phyloP scores from a whole-genome alignment of 2,888 invertebrate genomes.

The Sphinx pinastri region DNA sequence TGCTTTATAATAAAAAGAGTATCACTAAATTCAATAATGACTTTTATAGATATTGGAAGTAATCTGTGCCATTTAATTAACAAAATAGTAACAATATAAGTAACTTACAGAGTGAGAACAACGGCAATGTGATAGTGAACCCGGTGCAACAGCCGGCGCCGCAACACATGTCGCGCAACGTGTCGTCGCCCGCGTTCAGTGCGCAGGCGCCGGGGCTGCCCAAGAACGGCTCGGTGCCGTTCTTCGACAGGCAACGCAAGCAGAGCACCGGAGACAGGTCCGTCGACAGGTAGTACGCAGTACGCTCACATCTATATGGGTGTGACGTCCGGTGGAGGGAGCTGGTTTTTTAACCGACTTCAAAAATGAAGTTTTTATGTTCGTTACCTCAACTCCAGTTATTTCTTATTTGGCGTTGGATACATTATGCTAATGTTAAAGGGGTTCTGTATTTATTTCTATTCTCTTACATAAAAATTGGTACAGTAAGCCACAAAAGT shows the following conservation, averaged over 20 bases:
- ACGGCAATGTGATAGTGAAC: conserved; percentile 53
- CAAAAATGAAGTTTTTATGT: too few species aligned
- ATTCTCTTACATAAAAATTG: too few species aligned
- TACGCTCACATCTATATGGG: neutral
- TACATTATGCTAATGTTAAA: too few species aligned
- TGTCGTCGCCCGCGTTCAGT: conserved; percentile 93
- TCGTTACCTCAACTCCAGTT: too few species aligned
- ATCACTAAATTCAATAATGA: too few species aligned
- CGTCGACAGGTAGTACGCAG: conserved; percentile 53
- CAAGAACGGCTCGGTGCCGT: conserved; percentile 95
- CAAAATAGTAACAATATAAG: too few species aligned
- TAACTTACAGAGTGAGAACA: conserved; percentile 63
- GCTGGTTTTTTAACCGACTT: neutral
- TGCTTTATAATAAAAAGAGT: too few species aligned
- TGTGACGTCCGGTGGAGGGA: neutral
- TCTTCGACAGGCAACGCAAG: conserved; percentile 93
- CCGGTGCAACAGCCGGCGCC: conserved; percentile 44
- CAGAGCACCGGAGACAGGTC: conserved; percentile 91
- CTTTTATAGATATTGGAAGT: neutral
- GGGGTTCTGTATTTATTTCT: too few species aligned
- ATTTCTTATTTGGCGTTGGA: too few species aligned
- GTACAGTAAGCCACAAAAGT: too few species aligned
- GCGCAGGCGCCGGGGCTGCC: conserved; percentile 88
- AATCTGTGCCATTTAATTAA: neutral
- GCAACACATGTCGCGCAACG: conserved; percentile 89